Conservation (phyloP, 2,797 vertebrate species). For the Synanceia verrucosa region DNA sequence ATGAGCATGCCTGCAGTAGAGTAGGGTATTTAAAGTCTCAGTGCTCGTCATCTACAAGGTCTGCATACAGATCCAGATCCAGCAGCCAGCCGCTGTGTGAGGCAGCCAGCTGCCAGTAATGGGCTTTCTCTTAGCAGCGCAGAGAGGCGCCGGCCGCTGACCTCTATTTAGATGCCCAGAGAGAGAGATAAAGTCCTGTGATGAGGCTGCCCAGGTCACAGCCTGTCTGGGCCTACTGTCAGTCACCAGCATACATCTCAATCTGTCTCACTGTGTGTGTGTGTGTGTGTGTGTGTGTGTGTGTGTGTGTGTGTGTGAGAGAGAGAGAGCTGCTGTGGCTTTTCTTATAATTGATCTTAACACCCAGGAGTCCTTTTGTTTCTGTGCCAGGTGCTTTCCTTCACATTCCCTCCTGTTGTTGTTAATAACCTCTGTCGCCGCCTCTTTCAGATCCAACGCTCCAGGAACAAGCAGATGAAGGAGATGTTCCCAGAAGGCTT, state of each 20-base stretch:
- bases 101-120: slow-evolving; percentile 59
- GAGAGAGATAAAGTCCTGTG: slow-evolving; percentile 75
- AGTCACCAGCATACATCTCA: slow-evolving; percentile 66
- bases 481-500: slow-evolving; percentile 98
- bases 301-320: not conserved
- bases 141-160: slow-evolving; percentile 64
- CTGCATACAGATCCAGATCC: slow-evolving; percentile 40
- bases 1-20: not conserved
- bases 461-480: slow-evolving; percentile 96
- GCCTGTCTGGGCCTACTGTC: slow-evolving; percentile 63
- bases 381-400: not conserved
- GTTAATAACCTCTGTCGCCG: not conserved
- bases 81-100: slow-evolving; percentile 7
- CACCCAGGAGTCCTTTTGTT: not conserved
- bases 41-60: slow-evolving; percentile 10
- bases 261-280: not conserved
- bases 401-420: not conserved
- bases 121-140: slow-evolving; percentile 52
- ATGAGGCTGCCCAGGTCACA: slow-evolving; percentile 70
- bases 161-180: slow-evolving; percentile 76
- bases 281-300: slow-evolving; percentile 9
- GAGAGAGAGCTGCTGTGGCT: not conserved
- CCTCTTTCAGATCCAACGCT: slow-evolving; percentile 89
- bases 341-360: not conserved
- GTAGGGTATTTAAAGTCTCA: not conserved